These are phyloP conservation scores for Bembecia ichneumoniformis DNA, from an alignment of 2,888 invertebrate species.

Conservation along the genomic window DNA sequence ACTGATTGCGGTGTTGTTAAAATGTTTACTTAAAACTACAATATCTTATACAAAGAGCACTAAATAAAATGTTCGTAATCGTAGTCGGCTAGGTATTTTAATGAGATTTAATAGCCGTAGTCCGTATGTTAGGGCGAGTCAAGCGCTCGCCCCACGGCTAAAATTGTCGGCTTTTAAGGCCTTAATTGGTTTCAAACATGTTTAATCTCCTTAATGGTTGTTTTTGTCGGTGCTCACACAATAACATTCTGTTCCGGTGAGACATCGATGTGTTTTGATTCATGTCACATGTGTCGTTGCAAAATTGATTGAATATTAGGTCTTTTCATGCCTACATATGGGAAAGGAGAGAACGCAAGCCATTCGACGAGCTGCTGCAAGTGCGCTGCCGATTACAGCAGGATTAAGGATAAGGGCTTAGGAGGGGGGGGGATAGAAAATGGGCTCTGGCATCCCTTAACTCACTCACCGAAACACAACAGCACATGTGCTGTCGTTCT, in stretches of 20 bases:
- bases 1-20: slow-evolving; percentile 42
- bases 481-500: no score
- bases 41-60: slow-evolving; percentile 41
- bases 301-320: no score
- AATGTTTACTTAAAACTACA: slow-evolving; percentile 40
- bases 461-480: no score
- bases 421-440: no score
- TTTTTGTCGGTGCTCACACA: slow-evolving; percentile 41
- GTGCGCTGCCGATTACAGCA: no score
- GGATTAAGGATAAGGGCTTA: no score
- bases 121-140: slow-evolving; percentile 21
- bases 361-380: no score
- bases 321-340: no score
- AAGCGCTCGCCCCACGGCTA: slow-evolving; percentile 26
- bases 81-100: slow-evolving; percentile 52
- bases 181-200: slow-evolving; percentile 60
- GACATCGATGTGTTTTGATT: slow-evolving; percentile 36
- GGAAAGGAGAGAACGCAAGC: no score
- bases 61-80: slow-evolving; percentile 56
- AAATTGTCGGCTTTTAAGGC: slow-evolving; percentile 48
- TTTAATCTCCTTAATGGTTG: slow-evolving; percentile 53
- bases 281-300: slow-evolving; percentile 21
- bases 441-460: no score
- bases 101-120: slow-evolving; percentile 54
- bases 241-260: slow-evolving; percentile 40